Percentiles rank a stretch among this genome's conserved stretches.
These are phyloP conservation scores for Pteropus alecto DNA, from an alignment of 2,113 vertebrate genomes.

Conservation along the genomic window DNA sequence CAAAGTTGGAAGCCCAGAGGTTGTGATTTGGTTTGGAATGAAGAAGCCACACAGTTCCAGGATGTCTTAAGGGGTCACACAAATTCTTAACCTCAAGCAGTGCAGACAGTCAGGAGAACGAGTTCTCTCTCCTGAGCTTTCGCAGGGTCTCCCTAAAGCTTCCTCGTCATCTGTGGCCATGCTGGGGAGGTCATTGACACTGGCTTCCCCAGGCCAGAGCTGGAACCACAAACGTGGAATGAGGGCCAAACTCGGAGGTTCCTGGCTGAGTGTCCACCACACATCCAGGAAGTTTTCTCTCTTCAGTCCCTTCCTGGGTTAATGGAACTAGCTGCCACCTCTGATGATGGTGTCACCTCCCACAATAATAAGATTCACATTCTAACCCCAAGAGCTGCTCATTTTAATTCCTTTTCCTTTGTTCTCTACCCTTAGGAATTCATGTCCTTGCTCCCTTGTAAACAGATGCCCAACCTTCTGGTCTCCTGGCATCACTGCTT, in stretches of 20 bases:
- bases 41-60: not conserved
- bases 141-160: not conserved
- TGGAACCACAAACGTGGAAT: not conserved
- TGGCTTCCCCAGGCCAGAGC: not conserved
- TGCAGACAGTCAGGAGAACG: not conserved
- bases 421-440: not conserved
- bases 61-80: not conserved
- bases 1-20: not conserved
- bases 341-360: not conserved
- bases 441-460: not conserved
- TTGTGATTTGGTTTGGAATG: not conserved
- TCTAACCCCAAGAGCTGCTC: not conserved
- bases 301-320: not conserved
- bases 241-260: not conserved
- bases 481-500: too few species aligned
- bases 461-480: not conserved
- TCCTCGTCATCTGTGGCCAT: not conserved
- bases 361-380: not conserved
- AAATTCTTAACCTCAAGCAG: not conserved
- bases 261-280: not conserved
- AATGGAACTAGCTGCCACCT: not conserved
- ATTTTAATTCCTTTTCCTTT: not conserved
- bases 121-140: not conserved
- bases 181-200: not conserved
- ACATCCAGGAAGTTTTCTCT: not conserved